Base-by-base conservation (phyloP, 2,797 vertebrate species). In the Microchirus variegatus region DNA sequence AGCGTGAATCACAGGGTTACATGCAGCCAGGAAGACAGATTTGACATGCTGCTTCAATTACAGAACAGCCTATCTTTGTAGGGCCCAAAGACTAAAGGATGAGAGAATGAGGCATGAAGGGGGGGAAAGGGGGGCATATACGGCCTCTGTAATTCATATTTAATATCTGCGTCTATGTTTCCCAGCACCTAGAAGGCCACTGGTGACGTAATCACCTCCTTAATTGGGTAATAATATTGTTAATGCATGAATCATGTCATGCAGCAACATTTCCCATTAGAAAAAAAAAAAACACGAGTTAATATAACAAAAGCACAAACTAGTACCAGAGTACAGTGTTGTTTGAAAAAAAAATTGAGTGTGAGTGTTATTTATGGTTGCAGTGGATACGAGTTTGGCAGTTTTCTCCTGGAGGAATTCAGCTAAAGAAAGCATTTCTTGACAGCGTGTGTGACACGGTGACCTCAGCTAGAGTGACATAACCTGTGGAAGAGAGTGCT, bases 81-180 rank as follows among this genome's bases (percentile, higher is more conserved):
- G 70, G 70, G 78, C 59, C 79, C 53, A 44, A 62, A 84, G 81
- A 87, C 72, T 76, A 84, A 81, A 83, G 80, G 69, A 88, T 79
- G 78, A 86, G 81, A 78, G 72, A 53, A 52, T 3, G 40, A 53
- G 54, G 57, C 36, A 60, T 47, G 64, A 67, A 46, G 51, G 67
- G 45, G 66, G 49, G 49, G 54, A 41, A 48, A 44, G 66, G 68
- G 41, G 50, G 57, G 52, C 11, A 61, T 59, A 69, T 75, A 67
- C 63, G 40, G 77, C 81, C 83, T 87, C 75, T 82, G 69, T 85
- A 73, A 88, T 90, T 85, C 82, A 90, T 90, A 83, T 90, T 90
- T 89, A 87, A 90, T 87, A 87, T 70, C 75, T 76, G 75, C 75
- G 82, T 88, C 76, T 86, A 82, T 82, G 85, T 84, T 84, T 78